Evolutionary conservation across 2,888 invertebrate genomes (phyloP), one percentile per base, ranked within the genome.

Genomic region (Chironomus tentans): DNA sequence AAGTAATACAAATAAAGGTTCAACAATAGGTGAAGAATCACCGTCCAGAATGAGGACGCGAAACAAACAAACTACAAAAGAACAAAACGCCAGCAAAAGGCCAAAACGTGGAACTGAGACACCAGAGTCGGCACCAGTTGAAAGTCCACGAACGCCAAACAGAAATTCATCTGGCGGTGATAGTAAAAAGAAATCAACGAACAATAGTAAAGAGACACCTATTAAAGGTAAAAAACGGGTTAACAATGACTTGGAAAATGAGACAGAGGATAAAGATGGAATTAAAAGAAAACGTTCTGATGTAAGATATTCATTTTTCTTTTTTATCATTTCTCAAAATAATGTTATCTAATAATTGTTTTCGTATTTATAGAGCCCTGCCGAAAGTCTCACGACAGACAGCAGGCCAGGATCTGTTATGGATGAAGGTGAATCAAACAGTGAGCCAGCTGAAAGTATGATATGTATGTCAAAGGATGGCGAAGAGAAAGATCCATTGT

Each of bases 11-110:
- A 92, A 84, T 80, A 84, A 84, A 77, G 78, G 78, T 68, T 77
- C 77, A 75, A 77, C 71, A 68, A 62, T 77, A 77, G 79, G 79
- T 80, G 94, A 93, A 82, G 91, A 91, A 81, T 92, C 92, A 82
- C 94, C 94, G 74, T 93, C 92, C 82, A 90, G 94, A 84, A 94
- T 94, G 92, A 89, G 94, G 82, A 95, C 95, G 78, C 87, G 95
- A 80, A 93, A 94, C 84, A 91, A 92, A 83, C 88, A 87, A 80
- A 74, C 74, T 46, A 89, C 91, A 74, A 76, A 76, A 38, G 80
- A 75, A 28, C 75, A 77, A 50, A 62, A 76, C 18, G 83, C 83
- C 79, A 84, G 82, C 78, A 84, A 84, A 78, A 84, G 89, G 80
- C 88, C 89, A 65, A 88, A 89, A 83, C 86, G 89, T 78, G 89